Evolutionary conservation across 2,888 invertebrate genomes (phyloP).

Genomic region (Zootermopsis nevadensis): DNA sequence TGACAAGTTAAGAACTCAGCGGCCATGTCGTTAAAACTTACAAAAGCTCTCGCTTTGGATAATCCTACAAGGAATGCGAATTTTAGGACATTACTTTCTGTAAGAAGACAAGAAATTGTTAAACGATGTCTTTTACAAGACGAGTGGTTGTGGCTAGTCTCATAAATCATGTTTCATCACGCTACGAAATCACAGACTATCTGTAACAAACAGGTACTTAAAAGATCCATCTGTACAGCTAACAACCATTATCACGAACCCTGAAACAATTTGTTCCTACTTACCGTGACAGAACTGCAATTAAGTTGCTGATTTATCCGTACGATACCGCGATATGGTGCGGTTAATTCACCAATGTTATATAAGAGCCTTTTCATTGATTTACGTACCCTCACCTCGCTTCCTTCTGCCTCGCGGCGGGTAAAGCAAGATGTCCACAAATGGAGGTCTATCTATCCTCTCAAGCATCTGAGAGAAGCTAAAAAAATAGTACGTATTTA

Average conservation of each 20-base stretch:
- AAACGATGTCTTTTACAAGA: neutral
- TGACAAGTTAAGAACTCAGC: no score
- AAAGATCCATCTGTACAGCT: neutral
- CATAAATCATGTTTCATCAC: neutral
- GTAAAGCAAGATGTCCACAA: no score
- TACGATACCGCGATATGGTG: neutral
- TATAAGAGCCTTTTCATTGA: neutral
- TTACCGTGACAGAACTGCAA: neutral
- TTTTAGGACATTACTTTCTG: no score
- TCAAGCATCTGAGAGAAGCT: no score
- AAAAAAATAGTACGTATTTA: no score
- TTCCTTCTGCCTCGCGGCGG: neutral
- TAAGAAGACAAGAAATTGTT: no score
- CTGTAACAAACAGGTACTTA: neutral
- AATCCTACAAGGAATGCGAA: no score
- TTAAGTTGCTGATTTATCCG: neutral
- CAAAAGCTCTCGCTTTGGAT: no score
- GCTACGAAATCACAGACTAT: slow-evolving; percentile 8
- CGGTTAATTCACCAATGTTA: neutral
- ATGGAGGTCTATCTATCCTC: no score
- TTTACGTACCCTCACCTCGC: neutral
- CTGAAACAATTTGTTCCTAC: slow-evolving; percentile 17
- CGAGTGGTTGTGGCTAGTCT: neutral
- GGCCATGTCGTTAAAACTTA: no score
- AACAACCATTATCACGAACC: neutral